phyloP scores from a whole-genome alignment of 2,113 vertebrate species.

The Cathartes aura region DNA sequence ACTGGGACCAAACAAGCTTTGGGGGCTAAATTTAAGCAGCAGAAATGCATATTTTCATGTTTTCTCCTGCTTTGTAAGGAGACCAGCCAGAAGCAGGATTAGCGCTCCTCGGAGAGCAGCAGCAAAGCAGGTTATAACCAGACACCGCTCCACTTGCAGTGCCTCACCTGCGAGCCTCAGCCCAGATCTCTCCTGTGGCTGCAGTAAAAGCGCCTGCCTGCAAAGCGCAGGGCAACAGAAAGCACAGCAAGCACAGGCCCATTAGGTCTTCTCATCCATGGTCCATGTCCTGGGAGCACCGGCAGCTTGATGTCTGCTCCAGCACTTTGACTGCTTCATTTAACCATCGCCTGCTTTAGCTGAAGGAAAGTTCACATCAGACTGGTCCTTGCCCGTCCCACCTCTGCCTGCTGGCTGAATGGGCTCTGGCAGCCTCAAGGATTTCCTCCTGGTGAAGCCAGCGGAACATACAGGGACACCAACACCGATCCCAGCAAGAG shows the following conservation, averaged over 20 bases:
- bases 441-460: background rate
- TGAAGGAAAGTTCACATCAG: accelerated
- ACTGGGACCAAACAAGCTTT: background rate
- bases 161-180: too few species aligned
- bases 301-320: accelerated
- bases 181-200: accelerated
- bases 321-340: background rate
- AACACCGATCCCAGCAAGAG: accelerated
- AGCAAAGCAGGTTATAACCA: background rate
- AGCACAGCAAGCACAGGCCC: background rate
- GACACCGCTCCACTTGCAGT: accelerated
- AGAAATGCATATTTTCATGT: background rate
- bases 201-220: background rate
- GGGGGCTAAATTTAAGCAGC: constrained; percentile 8
- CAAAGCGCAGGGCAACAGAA: accelerated
- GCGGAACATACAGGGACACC: background rate
- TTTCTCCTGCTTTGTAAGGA: background rate
- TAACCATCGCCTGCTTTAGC: background rate
- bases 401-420: background rate
- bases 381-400: background rate
- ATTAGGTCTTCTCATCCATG: accelerated
- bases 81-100: background rate
- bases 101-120: accelerated
- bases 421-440: background rate
- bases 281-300: background rate